Conservation (phyloP, 2,797 vertebrate genomes). For the Cygnus olor region DNA sequence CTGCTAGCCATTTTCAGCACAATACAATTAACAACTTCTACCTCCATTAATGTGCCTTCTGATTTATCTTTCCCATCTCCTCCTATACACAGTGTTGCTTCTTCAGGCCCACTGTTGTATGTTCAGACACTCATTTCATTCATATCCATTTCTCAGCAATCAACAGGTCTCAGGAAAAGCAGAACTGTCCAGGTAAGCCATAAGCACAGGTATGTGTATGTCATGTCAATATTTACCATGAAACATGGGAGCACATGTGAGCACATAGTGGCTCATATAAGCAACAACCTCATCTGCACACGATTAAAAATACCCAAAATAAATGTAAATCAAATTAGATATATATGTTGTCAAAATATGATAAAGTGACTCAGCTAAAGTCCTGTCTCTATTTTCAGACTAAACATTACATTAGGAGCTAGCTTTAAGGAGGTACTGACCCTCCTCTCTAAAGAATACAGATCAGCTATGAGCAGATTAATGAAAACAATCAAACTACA, state of each 20-base stretch:
- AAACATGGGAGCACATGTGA: not conserved
- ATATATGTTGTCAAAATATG: not conserved
- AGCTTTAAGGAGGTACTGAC: not conserved
- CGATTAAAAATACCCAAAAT: not conserved
- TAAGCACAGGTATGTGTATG: fast-evolving
- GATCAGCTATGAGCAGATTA: not conserved
- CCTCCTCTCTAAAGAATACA: not conserved
- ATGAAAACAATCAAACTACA: not conserved
- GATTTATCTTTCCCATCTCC: not conserved
- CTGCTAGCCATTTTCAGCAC: not conserved
- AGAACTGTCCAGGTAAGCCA: not conserved
- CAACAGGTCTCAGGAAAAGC: not conserved
- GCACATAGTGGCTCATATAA: not conserved
- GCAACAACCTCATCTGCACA: not conserved
- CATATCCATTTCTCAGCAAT: not conserved
- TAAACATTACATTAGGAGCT: not conserved
- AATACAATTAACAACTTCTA: not conserved
- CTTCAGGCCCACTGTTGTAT: not conserved
- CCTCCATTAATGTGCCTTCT: not conserved
- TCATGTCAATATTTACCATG: not conserved
- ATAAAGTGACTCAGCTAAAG: not conserved
- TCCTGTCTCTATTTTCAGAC: not conserved
- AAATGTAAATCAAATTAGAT: not conserved
- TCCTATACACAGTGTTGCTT: not conserved
- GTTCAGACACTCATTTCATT: not conserved